Base-by-base conservation (phyloP, 2,797 vertebrate species). In the Chloroceryle amazona region DNA sequence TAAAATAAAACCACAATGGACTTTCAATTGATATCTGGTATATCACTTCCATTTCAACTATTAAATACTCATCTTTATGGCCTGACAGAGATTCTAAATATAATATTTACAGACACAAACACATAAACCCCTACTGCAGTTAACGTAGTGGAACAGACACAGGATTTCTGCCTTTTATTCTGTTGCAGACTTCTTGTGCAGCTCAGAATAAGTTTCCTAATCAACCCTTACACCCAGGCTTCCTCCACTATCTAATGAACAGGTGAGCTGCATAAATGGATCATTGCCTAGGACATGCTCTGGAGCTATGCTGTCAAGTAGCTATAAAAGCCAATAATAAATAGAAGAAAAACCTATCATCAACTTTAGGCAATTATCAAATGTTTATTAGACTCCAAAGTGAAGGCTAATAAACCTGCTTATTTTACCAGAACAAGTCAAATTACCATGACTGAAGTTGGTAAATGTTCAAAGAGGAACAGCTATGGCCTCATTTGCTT, bases 391-490 rank as follows among this genome's bases (percentile, higher is more conserved):
- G 80, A 67, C 52, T 92, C 81, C 86, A 68, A 93, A 94, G 31
- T 78, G 61, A 93, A 82, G 58, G 84, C 87, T 93, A 93, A 93
- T 86, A 91, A 94, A 93, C 86, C 87, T 79, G 55, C 94, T 91
- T 90, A 83, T 96, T 96, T 95, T 87, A 96, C 68, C 31, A 78
- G 78, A 92, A 83, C 85, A 90, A 93, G 92, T 87, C 86, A 93
- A 91, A 94, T 92, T 93, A 85, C 71, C 72, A 74, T 89, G 65
- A 96, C 2, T 95, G 81, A 93, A 92, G 89, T 58, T 66, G 42
- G 37, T 80, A 92, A 93, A 58, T 55, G 58, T 87, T 90, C 12
- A 21, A 74, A 89, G 83, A 94, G 31, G 49, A 94, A 92, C 83
- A 91, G 89, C 90, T 87, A 87, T 17, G 42, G 71, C 35, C 83